Percentiles rank a stretch among this genome's conserved stretches.
These are phyloP conservation scores for Drosophila rufa DNA, from an alignment of 1,140 invertebrate genomes.

Conservation along the genomic window DNA sequence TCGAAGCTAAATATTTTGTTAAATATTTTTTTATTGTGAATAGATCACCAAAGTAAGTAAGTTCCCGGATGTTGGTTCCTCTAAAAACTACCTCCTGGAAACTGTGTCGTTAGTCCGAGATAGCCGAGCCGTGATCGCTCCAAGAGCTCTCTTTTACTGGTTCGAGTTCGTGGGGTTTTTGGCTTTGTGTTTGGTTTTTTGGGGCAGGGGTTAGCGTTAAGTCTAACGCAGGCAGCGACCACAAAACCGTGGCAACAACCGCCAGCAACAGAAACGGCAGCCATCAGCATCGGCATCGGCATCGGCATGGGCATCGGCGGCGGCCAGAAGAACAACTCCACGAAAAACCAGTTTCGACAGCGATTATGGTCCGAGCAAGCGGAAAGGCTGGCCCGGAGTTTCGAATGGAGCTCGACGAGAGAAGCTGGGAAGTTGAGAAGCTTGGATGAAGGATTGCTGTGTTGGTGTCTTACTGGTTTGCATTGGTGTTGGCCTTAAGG, in stretches of 20 bases:
- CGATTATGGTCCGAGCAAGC: constrained; percentile 39
- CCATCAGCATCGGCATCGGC: constrained; percentile 7
- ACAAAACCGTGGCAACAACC: constrained; percentile 25
- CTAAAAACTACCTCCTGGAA: background rate
- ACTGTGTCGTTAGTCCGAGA: constrained; percentile 1
- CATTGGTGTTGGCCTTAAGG: constrained; percentile 26
- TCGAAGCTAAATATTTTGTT: background rate
- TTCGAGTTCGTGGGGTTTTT: constrained; percentile 23
- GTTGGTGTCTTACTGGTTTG: constrained; percentile 40
- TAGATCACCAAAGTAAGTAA: no score
- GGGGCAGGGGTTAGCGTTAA: constrained; percentile 34
- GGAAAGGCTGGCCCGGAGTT: constrained; percentile 35
- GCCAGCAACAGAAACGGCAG: constrained; percentile 19
- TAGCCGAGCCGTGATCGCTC: constrained; percentile 4
- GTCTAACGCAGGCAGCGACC: constrained; percentile 28
- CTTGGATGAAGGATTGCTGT: constrained; percentile 34
- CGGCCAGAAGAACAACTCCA: constrained; percentile 34
- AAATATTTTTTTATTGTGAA: background rate
- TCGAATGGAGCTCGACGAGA: constrained; percentile 24
- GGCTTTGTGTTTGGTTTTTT: constrained; percentile 15
- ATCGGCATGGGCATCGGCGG: background rate
- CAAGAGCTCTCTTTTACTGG: constrained; percentile 3
- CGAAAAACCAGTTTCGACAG: constrained; percentile 34
- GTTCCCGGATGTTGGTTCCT: background rate
- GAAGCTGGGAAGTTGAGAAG: constrained; percentile 13